Evolutionary conservation across 2,113 vertebrate species (phyloP).

Genomic region (Pagrus major): DNA sequence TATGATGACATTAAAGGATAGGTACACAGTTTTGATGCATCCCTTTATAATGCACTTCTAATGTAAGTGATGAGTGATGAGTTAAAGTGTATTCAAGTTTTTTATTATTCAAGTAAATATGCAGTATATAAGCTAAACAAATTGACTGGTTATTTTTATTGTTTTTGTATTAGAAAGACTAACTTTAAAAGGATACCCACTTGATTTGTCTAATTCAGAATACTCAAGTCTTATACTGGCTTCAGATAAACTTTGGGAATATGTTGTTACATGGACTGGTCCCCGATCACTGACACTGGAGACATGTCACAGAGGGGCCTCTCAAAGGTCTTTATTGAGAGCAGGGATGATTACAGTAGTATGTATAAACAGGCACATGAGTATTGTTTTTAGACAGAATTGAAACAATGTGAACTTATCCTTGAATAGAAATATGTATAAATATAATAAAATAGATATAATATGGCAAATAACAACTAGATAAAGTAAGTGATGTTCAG

Average conservation of each 20-base stretch:
- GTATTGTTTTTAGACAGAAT: background rate
- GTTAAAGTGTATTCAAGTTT: background rate
- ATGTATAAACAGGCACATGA: background rate
- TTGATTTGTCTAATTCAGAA: background rate
- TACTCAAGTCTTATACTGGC: background rate
- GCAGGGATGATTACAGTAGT: background rate
- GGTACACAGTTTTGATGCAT: background rate
- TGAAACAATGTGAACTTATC: background rate
- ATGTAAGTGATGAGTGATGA: background rate
- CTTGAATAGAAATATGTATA: background rate
- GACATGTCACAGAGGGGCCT: background rate
- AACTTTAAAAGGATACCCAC: background rate
- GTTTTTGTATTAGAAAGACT: background rate
- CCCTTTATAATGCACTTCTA: background rate
- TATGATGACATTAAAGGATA: background rate
- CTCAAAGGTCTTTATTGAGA: background rate
- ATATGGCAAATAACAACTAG: background rate
- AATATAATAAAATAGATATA: background rate
- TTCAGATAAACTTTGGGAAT: background rate
- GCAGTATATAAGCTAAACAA: background rate
- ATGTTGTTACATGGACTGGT: background rate
- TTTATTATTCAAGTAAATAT: background rate
- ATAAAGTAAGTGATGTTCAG: background rate
- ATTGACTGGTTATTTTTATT: background rate
- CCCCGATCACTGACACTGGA: background rate